Percentiles rank a stretch among this genome's conserved stretches.
Evolutionary conservation across 2,888 invertebrate genomes (phyloP).

Genomic region (Chymomyza amoena): DNA sequence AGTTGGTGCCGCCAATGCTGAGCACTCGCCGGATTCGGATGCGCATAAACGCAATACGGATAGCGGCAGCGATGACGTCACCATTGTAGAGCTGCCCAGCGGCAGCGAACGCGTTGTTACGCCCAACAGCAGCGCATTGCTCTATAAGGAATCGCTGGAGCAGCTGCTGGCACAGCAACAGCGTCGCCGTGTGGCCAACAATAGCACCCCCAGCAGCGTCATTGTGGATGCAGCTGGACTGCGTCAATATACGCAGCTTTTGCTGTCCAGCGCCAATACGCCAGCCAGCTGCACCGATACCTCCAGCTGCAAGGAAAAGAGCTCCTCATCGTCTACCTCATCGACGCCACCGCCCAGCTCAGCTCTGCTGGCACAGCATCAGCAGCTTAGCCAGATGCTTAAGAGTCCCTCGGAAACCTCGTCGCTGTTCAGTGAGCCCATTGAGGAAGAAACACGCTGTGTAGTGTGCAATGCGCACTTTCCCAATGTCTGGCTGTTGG

Average conservation of each 20-base stretch:
- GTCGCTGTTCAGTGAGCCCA: conserved; percentile 76
- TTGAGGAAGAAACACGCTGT: conserved; percentile 83
- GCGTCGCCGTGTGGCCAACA: conserved; percentile 58
- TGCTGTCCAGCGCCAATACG: conserved; percentile 61
- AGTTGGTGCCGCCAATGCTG: neutral
- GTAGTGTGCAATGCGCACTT: conserved; percentile 92
- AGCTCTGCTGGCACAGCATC: conserved; percentile 66
- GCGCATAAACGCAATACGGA: conserved; percentile 34
- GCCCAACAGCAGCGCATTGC: conserved; percentile 49
- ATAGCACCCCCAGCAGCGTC: conserved; percentile 62
- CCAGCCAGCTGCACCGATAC: conserved; percentile 74
- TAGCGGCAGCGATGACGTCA: conserved; percentile 48
- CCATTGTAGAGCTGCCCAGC: conserved; percentile 52
- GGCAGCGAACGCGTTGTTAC: conserved; percentile 41
- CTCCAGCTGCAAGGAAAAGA: conserved; percentile 78
- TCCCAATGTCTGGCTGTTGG: conserved; percentile 91
- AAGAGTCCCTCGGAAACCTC: conserved; percentile 74
- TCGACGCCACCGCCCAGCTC: conserved; percentile 77
- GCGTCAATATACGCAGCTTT: conserved; percentile 72
- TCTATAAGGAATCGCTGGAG: conserved; percentile 63
- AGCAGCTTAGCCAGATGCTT: conserved; percentile 67
- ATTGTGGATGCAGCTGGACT: conserved; percentile 69
- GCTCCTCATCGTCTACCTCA: conserved; percentile 79
- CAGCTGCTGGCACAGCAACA: conserved; percentile 54
- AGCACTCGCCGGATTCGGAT: conserved; percentile 5